Evolutionary conservation across 2,888 invertebrate genomes (phyloP).

Genomic region (Ctenicera cuprea): DNA sequence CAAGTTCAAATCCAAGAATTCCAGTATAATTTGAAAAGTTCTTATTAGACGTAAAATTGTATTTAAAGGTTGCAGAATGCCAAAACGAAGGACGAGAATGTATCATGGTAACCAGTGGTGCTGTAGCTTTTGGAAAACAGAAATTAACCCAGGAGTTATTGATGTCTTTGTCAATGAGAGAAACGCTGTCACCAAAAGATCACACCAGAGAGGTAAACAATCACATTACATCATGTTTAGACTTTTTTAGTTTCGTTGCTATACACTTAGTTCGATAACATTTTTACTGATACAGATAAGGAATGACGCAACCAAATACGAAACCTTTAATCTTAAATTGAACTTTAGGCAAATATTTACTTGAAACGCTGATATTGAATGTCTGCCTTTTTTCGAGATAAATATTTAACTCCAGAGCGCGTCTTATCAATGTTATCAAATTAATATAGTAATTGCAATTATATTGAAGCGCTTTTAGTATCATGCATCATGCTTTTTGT

Average conservation of each 20-base stretch:
- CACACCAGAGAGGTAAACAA: slow-evolving; percentile 81
- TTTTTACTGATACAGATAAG: slow-evolving; percentile 10
- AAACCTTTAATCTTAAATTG: slow-evolving; percentile 31
- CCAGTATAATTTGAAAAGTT: no score
- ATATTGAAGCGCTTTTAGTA: no score
- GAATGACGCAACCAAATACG: not conserved
- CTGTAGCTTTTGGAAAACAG: slow-evolving; percentile 99
- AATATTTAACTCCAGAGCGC: no score
- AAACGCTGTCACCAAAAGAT: slow-evolving; percentile 93
- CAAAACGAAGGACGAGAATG: slow-evolving; percentile 98
- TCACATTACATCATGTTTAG: not conserved
- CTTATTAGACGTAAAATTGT: no score
- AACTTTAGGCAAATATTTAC: slow-evolving; percentile 36
- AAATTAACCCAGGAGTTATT: slow-evolving; percentile 96
- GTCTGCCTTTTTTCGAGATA: not conserved
- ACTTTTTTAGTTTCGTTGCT: not conserved
- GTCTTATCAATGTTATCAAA: no score
- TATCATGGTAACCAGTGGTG: slow-evolving; percentile 99
- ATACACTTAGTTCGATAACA: not conserved
- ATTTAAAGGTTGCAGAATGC: slow-evolving; percentile 92
- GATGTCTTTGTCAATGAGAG: slow-evolving; percentile 98
- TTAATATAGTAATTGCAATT: no score
- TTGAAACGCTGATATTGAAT: not conserved
- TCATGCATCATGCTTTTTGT: no score
- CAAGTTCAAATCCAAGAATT: no score